A percentile compares a stretch with the other conserved stretches of the same genome.
phyloP scores from a whole-genome alignment of 2,888 invertebrate genomes.

The Harpagoxenus sublaevis region DNA sequence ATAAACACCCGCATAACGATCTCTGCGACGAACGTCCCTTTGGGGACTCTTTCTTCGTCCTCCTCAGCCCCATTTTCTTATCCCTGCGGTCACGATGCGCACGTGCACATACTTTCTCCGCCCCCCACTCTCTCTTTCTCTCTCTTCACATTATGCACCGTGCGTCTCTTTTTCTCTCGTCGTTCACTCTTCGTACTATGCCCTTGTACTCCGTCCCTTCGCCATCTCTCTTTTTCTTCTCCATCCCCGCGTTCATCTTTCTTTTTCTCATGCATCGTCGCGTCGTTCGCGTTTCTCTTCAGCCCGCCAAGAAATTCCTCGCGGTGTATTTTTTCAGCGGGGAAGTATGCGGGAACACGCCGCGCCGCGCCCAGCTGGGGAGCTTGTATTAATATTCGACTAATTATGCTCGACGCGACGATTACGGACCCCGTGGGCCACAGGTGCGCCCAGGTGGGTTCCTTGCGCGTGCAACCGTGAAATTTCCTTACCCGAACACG shows the following conservation, averaged over 20 bases:
- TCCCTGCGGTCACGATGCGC: slow-evolving; percentile 18
- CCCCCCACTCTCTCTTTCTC: background rate
- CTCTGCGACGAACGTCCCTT: slow-evolving; percentile 65
- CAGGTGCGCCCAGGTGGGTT: slow-evolving; percentile 59
- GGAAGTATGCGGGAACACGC: slow-evolving; percentile 45
- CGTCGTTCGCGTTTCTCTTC: background rate
- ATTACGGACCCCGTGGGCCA: slow-evolving; percentile 50
- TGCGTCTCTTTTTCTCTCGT: slow-evolving; percentile 20
- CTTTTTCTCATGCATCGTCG: background rate
- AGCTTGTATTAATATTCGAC: slow-evolving; percentile 67
- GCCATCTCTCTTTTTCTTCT: background rate
- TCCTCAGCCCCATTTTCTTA: slow-evolving; percentile 4
- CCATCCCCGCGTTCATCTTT: background rate
- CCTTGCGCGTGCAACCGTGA: slow-evolving; percentile 45
- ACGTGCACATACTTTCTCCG: slow-evolving; percentile 28
- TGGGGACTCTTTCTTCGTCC: slow-evolving; percentile 29
- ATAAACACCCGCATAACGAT: slow-evolving; percentile 83
- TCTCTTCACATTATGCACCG: slow-evolving; percentile 7
- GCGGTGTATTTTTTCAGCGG: slow-evolving; percentile 59
- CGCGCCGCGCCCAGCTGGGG: slow-evolving; percentile 56
- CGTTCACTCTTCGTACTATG: background rate
- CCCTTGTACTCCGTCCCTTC: slow-evolving; percentile 1
- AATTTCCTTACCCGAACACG: slow-evolving; percentile 5
- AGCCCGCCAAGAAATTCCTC: slow-evolving; percentile 44
- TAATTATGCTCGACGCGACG: slow-evolving; percentile 67